Evolutionary conservation across 2,888 invertebrate species (phyloP).

Genomic region (Sminthurides aquaticus): DNA sequence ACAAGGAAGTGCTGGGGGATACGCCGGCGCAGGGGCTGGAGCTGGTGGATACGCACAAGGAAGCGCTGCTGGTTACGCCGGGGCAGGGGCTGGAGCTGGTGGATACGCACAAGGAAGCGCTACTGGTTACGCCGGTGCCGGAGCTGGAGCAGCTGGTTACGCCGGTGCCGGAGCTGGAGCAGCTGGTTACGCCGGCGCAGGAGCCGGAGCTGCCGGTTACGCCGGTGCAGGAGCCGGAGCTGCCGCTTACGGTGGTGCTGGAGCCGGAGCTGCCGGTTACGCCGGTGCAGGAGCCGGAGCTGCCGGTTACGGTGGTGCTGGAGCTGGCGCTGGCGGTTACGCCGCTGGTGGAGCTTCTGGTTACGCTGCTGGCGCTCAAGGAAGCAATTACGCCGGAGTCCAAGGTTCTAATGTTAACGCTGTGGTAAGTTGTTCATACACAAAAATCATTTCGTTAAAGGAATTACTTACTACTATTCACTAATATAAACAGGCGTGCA

Average conservation of each 20-base stretch:
- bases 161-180: conserved; percentile 43
- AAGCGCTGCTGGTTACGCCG: conserved; percentile 40
- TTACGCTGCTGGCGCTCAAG: conserved; percentile 25
- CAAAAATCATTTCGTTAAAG: too few species aligned
- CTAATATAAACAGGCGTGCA: too few species aligned
- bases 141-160: conserved; percentile 46
- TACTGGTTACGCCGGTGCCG: conserved; percentile 44
- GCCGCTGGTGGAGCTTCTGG: conserved; percentile 30
- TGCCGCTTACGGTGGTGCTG: conserved; percentile 27
- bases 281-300: conserved; percentile 13
- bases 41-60: too few species aligned
- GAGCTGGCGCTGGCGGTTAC: conserved; percentile 30
- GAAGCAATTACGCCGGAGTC: conserved; percentile 7
- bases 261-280: conserved; percentile 11
- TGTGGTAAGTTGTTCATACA: too few species aligned
- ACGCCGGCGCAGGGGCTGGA: too few species aligned
- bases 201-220: conserved; percentile 31
- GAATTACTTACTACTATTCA: too few species aligned
- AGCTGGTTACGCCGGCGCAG: conserved; percentile 44
- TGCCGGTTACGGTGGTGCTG: conserved; percentile 15
- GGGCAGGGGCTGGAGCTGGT: conserved; percentile 44
- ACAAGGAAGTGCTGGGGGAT: too few species aligned
- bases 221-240: conserved; percentile 34
- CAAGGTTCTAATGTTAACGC: conserved; percentile 3
- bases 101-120: conserved; percentile 45